These are phyloP conservation scores for Sebastes hopkinsi DNA, from an alignment of 2,797 vertebrate genomes.

Conservation along the genomic window DNA sequence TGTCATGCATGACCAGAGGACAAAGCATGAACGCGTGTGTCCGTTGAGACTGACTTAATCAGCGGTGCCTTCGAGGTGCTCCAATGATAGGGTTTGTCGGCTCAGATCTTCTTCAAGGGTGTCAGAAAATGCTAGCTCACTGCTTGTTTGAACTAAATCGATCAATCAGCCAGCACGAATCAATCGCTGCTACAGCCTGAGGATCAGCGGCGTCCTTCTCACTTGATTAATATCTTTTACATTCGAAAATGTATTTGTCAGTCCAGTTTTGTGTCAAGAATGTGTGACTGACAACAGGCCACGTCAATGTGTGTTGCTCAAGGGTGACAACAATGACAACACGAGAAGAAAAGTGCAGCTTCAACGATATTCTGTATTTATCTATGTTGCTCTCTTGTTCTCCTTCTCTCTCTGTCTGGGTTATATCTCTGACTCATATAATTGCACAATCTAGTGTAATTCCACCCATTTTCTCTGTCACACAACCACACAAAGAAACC, in stretches of 20 bases:
- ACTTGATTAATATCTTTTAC: conserved; percentile 39
- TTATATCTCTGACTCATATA: conserved; percentile 55
- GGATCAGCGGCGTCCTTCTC: conserved; percentile 13
- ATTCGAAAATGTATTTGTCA: conserved; percentile 43
- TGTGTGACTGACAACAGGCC: not conserved
- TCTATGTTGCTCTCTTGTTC: not conserved
- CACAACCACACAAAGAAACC: conserved; percentile 49
- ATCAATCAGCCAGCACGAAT: conserved; percentile 62
- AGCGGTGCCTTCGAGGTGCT: conserved; percentile 18
- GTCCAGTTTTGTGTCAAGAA: conserved; percentile 26
- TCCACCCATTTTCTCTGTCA: conserved; percentile 47
- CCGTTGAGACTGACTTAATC: conserved; percentile 4
- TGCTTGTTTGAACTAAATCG: conserved; percentile 53
- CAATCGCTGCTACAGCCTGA: conserved; percentile 33
- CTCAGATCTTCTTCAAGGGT: conserved; percentile 29
- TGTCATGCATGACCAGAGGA: not conserved
- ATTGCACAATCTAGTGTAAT: conserved; percentile 53
- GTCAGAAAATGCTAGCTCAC: conserved; percentile 60
- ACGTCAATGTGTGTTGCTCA: not conserved
- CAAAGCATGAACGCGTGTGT: not conserved
- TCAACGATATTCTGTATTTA: conserved; percentile 17
- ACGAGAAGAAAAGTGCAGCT: conserved; percentile 22
- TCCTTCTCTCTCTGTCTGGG: conserved; percentile 15
- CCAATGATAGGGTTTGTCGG: conserved; percentile 37
- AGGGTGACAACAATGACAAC: not conserved